These are phyloP conservation scores for Harlomillsia oculata DNA, from an alignment of 1,140 invertebrate genomes.

Conservation along the genomic window DNA sequence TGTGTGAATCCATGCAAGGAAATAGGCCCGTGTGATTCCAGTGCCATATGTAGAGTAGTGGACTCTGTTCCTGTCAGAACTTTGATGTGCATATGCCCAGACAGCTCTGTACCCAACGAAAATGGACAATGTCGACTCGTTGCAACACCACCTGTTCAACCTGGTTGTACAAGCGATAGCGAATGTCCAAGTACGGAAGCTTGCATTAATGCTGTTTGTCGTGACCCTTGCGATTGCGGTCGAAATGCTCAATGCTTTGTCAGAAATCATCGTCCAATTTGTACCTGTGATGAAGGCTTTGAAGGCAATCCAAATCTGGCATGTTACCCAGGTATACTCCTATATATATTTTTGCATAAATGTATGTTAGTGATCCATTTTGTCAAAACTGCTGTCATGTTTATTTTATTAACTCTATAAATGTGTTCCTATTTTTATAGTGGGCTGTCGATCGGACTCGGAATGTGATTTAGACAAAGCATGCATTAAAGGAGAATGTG, in stretches of 20 bases:
- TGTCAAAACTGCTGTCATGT: not conserved
- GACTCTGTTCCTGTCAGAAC: conserved; percentile 71
- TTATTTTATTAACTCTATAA: conserved; percentile 2
- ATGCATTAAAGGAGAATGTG: conserved; percentile 72
- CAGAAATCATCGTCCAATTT: conserved; percentile 71
- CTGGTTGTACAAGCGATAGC: conserved; percentile 62
- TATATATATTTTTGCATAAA: conserved; percentile 29
- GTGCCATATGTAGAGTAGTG: conserved; percentile 63
- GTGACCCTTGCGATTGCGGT: conserved; percentile 78
- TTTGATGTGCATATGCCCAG: conserved; percentile 72
- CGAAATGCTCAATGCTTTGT: conserved; percentile 70
- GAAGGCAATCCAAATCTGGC: conserved; percentile 73
- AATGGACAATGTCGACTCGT: conserved; percentile 60
- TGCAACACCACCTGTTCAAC: conserved; percentile 54
- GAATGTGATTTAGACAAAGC: conserved; percentile 69
- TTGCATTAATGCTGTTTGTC: conserved; percentile 72
- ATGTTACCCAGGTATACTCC: conserved; percentile 49
- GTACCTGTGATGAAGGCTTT: conserved; percentile 67
- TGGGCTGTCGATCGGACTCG: conserved; percentile 45
- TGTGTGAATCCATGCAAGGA: conserved; percentile 68
- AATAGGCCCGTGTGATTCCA: conserved; percentile 59
- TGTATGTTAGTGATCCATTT: not conserved
- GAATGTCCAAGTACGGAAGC: conserved; percentile 68
- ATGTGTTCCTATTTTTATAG: conserved; percentile 2
- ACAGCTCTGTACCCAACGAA: conserved; percentile 66